Conservation (phyloP, 2,113 vertebrate genomes). For the Alethe castanea region DNA sequence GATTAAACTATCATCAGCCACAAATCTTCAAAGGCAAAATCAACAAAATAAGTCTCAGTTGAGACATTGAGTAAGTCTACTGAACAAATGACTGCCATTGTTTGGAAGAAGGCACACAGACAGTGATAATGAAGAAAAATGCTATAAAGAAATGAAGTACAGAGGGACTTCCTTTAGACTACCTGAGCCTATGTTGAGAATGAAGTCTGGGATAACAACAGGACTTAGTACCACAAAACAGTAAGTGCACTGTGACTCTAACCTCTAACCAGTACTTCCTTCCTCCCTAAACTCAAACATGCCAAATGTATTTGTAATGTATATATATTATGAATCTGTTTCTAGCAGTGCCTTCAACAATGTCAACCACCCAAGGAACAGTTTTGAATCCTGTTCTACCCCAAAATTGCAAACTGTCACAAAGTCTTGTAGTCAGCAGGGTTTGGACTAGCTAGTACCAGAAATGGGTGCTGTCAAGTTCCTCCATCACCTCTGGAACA, state of each 20-base stretch:
- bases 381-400: not conserved
- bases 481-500: fast-evolving
- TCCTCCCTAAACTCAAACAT: not conserved
- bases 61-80: not conserved
- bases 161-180: not conserved
- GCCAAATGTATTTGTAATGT: not conserved
- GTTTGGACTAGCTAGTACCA: not conserved
- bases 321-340: not conserved
- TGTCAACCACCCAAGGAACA: not conserved
- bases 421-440: not conserved
- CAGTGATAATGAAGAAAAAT: not conserved
- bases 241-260: not conserved
- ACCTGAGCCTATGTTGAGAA: not conserved
- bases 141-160: not conserved
- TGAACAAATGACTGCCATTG: not conserved
- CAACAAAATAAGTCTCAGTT: not conserved
- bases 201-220: not conserved
- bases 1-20: not conserved
- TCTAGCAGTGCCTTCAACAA: not conserved
- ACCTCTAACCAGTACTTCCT: not conserved
- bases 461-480: not conserved
- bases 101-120: not conserved
- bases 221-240: not conserved
- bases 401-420: not conserved
- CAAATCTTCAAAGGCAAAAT: not conserved